Conservation (phyloP, 2,797 vertebrate species). For the Thalassophryne amazonica region DNA sequence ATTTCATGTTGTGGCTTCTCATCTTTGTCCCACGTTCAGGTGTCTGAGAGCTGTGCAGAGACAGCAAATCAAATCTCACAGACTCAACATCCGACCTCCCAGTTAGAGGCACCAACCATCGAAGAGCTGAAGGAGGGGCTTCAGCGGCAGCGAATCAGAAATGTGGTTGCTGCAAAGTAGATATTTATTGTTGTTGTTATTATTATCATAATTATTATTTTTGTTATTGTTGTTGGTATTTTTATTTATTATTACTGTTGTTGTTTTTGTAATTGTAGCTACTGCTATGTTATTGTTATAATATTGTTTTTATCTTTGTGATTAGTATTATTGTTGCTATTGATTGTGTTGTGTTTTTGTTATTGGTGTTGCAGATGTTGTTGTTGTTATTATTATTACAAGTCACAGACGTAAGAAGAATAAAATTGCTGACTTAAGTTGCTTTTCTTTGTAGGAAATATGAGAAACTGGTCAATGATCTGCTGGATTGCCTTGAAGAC, state of each 20-base stretch:
- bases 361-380: no score
- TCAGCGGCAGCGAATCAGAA: constrained; percentile 85
- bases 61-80: constrained; percentile 79
- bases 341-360: no score
- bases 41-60: constrained; percentile 82
- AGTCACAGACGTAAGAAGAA: not conserved
- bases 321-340: no score
- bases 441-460: constrained; percentile 83
- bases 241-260: no score
- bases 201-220: not conserved
- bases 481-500: constrained; percentile 90
- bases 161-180: constrained; percentile 84
- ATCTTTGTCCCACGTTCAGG: constrained; percentile 60
- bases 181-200: not conserved
- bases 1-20: not conserved
- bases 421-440: not conserved
- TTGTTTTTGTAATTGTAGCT: no score
- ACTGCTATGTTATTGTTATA: not conserved
- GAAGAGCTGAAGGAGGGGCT: constrained; percentile 85
- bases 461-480: constrained; percentile 88
- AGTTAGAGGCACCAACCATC: constrained; percentile 60
- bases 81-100: constrained; percentile 64
- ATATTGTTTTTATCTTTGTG: no score
- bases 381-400: not conserved
- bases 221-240: no score